Base-by-base conservation (phyloP, 2,113 vertebrate species). In the Sardina pilchardus region DNA sequence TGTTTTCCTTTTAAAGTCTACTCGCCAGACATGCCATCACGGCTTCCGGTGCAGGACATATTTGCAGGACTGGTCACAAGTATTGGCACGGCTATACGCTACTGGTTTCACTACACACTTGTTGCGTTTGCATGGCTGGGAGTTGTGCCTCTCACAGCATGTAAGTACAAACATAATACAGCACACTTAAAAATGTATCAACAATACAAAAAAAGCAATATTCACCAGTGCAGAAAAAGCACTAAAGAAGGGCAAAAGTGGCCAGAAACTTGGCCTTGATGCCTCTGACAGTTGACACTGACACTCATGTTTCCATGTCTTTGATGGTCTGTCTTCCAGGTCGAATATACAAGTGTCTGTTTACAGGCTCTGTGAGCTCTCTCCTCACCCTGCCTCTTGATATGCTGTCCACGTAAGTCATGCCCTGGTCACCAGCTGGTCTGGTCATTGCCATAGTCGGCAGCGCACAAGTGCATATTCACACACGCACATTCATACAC, bases 81-180 rank as follows among this genome's bases (percentile, higher is more conserved):
- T 94, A 97, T 99, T 94, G 98, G 98, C 93, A 99, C 98, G 56
- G 98, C 98, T 90, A 99, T 99, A 93, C 96, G 98, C 94, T 99
- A 99, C 91, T 99, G 98, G 98, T 99, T 99, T 93, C 98, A 99
- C 94, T 99, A 99, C 86, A 99, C 98, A 86, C 96, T 99, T 95
- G 98, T 99, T 96, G 98, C 98, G 94, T 99, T 99, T 84, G 98
- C 98, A 0, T 99, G 98, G 98, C 95, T 99, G 87, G 98, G 98
- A 90, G 98, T 99, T 91, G 98, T 99, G 93, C 98, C 98, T 93
- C 97, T 99, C 90, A 99, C 98, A 93, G 98, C 98, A 95, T 99
- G 98, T 99, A 93, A 97, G 98, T 97, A 81, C 9, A 82, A 43
- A 36, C 39, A 85, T 21, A 75, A 36, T 34, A 1, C n/a, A 67